phyloP scores from a whole-genome alignment of 2,797 vertebrate genomes.

The Typhlichthys eigenmanni region DNA sequence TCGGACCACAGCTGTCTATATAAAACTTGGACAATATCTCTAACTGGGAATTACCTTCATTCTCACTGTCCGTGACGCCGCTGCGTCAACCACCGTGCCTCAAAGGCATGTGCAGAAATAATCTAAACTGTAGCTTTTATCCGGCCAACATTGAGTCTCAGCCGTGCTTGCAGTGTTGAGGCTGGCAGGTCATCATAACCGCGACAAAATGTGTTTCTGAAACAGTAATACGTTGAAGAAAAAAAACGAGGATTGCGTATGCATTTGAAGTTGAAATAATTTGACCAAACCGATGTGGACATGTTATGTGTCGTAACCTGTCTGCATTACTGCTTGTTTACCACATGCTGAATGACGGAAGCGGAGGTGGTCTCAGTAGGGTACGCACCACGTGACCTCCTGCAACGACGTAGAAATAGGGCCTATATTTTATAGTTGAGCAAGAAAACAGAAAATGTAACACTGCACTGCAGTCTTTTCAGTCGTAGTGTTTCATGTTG shows the following conservation, averaged over 20 bases:
- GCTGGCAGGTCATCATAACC: constrained; percentile 32
- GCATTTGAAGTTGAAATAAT: constrained; percentile 35
- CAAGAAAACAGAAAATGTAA: too few relatives aligned
- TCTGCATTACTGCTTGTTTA: constrained; percentile 38
- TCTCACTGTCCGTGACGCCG: constrained; percentile 41
- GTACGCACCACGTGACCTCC: constrained; percentile 20
- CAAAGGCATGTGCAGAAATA: constrained; percentile 7
- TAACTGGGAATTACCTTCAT: constrained; percentile 41
- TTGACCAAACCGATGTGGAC: constrained; percentile 21
- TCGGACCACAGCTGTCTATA: constrained; percentile 28
- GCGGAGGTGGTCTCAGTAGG: constrained; percentile 16
- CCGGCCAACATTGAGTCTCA: constrained; percentile 38
- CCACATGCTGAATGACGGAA: constrained; percentile 29
- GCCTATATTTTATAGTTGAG: not conserved
- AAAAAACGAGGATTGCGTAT: constrained; percentile 42
- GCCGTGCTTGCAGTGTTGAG: constrained; percentile 37
- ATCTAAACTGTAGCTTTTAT: constrained; percentile 44
- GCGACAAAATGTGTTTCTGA: constrained; percentile 40
- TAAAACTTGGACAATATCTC: constrained; percentile 36
- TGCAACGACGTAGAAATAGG: constrained; percentile 11
- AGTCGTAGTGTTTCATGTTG: too few relatives aligned
- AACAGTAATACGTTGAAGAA: constrained; percentile 34
- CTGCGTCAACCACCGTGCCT: constrained; percentile 35
- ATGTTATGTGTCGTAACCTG: constrained; percentile 26
- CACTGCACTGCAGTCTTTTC: too few relatives aligned